A percentile compares a stretch with the other conserved stretches of the same genome.
These are phyloP conservation scores for Turritopsis rubra DNA, from an alignment of 30 jellyfish, hydroid and myxozoan species.

Conservation along the genomic window DNA sequence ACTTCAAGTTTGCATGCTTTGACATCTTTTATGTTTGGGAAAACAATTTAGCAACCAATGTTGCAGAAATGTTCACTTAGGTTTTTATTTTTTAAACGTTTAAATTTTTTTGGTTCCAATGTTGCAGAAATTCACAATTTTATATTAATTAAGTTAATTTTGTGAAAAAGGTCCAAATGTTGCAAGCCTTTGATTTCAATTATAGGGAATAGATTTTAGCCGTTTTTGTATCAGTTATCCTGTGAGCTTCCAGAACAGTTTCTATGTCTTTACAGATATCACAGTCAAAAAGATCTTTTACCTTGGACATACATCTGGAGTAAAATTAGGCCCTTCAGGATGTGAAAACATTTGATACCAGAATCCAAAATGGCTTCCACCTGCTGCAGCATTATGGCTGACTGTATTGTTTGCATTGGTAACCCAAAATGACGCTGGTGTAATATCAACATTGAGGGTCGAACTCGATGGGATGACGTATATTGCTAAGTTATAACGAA, in stretches of 20 bases:
- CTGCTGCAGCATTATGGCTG: slow-evolving; percentile 97
- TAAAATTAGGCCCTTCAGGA: slow-evolving; percentile 96
- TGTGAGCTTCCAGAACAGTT: no score
- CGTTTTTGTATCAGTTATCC: not conserved
- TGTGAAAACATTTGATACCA: slow-evolving; percentile 96
- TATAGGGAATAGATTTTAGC: not conserved
- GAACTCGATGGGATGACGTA: slow-evolving; percentile 96
- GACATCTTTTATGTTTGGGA: no score
- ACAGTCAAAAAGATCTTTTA: slow-evolving; percentile 1
- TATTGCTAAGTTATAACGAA: slow-evolving; percentile 75
- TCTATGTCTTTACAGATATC: no score
- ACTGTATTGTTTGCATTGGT: slow-evolving; percentile 94
- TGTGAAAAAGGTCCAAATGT: no score
- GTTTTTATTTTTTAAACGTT: no score
- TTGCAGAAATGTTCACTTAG: no score
- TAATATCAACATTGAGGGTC: slow-evolving; percentile 87
- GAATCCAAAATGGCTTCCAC: slow-evolving; percentile 99
- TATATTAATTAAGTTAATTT: no score
- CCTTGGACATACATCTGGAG: slow-evolving; percentile 86
- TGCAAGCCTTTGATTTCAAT: not conserved
- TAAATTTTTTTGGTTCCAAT: no score
- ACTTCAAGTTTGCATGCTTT: no score
- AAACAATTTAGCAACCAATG: no score
- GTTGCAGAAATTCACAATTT: no score
- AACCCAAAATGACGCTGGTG: slow-evolving; percentile 96